Percentiles rank a stretch among this genome's conserved stretches.
These are phyloP conservation scores for Alloscopus bannaensis DNA, from an alignment of 2,888 invertebrate species.

Conservation along the genomic window DNA sequence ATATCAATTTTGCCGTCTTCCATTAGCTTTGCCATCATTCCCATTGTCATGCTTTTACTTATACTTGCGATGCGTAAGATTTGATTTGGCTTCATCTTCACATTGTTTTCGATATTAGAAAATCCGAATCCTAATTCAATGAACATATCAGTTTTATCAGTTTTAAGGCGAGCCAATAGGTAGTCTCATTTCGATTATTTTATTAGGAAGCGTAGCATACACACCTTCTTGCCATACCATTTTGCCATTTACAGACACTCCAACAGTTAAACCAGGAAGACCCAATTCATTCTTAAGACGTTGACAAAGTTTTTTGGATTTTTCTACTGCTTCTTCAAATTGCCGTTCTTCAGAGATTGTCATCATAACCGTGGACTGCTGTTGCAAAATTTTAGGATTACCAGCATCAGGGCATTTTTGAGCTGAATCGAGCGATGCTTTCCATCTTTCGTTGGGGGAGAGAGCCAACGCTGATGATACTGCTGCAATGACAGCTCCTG, in stretches of 20 bases:
- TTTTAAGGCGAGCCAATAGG: not conserved
- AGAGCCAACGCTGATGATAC: slow-evolving; percentile 33
- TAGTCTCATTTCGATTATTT: slow-evolving; percentile 8
- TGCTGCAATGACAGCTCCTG: slow-evolving; percentile 43
- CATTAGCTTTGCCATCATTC: slow-evolving; percentile 77
- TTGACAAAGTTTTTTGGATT: slow-evolving; percentile 69
- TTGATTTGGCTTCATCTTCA: slow-evolving; percentile 76
- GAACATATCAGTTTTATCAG: not conserved
- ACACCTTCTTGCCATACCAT: slow-evolving; percentile 77
- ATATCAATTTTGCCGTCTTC: slow-evolving; percentile 78
- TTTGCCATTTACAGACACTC: slow-evolving; percentile 77
- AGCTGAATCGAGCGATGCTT: not conserved
- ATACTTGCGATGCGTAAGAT: slow-evolving; percentile 80
- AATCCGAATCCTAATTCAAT: slow-evolving; percentile 77
- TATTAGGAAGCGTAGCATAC: not conserved
- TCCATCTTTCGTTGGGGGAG: slow-evolving; percentile 9
- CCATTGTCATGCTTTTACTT: slow-evolving; percentile 78
- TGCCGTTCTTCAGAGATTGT: not conserved
- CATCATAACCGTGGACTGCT: not conserved
- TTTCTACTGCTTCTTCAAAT: slow-evolving; percentile 66
- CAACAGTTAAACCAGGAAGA: slow-evolving; percentile 76
- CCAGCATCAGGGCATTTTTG: not conserved
- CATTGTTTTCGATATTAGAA: slow-evolving; percentile 78
- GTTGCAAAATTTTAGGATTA: not conserved
- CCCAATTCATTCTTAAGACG: slow-evolving; percentile 73